A percentile compares a stretch with the other conserved stretches of the same genome.
These are phyloP conservation scores for Paramisgurnus dabryanus DNA, from an alignment of 2,113 vertebrate genomes.

Conservation along the genomic window DNA sequence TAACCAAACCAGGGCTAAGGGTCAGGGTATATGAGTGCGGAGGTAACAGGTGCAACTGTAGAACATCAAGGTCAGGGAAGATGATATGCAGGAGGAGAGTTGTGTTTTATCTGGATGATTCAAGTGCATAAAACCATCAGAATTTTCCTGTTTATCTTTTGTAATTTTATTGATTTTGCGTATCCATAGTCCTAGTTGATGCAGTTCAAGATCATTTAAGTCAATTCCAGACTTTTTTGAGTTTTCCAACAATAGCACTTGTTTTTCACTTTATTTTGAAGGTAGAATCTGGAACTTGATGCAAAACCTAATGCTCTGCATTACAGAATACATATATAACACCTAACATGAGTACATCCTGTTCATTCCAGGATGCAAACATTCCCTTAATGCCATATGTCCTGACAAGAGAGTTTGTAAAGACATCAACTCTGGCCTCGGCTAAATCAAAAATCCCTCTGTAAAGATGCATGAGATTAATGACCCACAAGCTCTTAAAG, in stretches of 20 bases:
- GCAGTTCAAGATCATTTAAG: too few relatives aligned
- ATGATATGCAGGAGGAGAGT: background rate
- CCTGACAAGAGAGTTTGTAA: background rate
- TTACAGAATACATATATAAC: background rate
- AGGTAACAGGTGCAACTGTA: background rate
- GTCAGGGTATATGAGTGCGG: conserved; percentile 10
- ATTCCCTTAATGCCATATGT: background rate
- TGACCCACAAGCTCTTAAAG: conserved; percentile 28
- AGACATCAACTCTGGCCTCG: conserved; percentile 21
- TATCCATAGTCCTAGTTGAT: too few relatives aligned
- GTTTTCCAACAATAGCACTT: too few relatives aligned
- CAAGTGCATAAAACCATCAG: background rate
- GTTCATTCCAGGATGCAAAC: background rate
- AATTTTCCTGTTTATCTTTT: too few relatives aligned
- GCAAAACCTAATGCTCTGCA: too few relatives aligned
- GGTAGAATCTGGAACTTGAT: too few relatives aligned
- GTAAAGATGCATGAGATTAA: conserved; percentile 35
- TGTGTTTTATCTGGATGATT: background rate
- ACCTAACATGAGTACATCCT: background rate
- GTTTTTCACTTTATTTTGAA: too few relatives aligned
- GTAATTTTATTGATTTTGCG: too few relatives aligned
- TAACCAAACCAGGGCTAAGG: conserved; percentile 39
- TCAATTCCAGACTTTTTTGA: too few relatives aligned
- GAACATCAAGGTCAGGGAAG: background rate
- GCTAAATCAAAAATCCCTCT: conserved; percentile 1